A percentile compares a stretch with the other conserved stretches of the same genome.
Conservation (phyloP, 1,140 invertebrate genomes). For the Brachionus paranguensis region DNA sequence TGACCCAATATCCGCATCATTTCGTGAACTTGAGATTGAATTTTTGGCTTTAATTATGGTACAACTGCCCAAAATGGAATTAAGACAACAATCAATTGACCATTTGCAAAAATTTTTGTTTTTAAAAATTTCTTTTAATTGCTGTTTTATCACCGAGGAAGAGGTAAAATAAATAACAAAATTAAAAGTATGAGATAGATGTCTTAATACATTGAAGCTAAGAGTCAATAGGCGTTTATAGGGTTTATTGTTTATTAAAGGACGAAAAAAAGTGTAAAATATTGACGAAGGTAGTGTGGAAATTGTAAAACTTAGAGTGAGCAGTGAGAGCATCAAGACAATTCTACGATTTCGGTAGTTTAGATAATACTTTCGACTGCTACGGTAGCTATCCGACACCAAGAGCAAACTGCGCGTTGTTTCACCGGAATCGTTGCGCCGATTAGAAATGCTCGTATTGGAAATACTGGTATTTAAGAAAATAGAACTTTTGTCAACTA, state of each 20-base stretch:
- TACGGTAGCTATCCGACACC: not conserved
- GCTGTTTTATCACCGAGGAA: slow-evolving; percentile 25
- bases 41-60: not conserved
- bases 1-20: not conserved
- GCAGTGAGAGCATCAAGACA: slow-evolving; percentile 14
- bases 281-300: slow-evolving; percentile 37
- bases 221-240: slow-evolving; percentile 26
- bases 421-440: not conserved
- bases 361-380: not conserved
- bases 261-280: slow-evolving; percentile 39
- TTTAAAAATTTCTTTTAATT: slow-evolving; percentile 33
- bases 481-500: not conserved
- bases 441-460: not conserved
- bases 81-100: not conserved
- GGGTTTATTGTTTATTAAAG: slow-evolving; percentile 7
- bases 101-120: not conserved
- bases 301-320: slow-evolving; percentile 23
- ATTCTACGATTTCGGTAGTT: slow-evolving; percentile 28
- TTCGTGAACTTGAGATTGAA: not conserved
- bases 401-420: not conserved
- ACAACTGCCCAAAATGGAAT: not conserved
- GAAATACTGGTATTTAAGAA: not conserved
- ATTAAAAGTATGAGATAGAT: slow-evolving; percentile 36
- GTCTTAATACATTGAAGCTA: slow-evolving; percentile 12
- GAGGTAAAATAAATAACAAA: slow-evolving; percentile 39